Base-by-base conservation (phyloP, 2,113 vertebrate genomes). In the Rana temporaria region DNA sequence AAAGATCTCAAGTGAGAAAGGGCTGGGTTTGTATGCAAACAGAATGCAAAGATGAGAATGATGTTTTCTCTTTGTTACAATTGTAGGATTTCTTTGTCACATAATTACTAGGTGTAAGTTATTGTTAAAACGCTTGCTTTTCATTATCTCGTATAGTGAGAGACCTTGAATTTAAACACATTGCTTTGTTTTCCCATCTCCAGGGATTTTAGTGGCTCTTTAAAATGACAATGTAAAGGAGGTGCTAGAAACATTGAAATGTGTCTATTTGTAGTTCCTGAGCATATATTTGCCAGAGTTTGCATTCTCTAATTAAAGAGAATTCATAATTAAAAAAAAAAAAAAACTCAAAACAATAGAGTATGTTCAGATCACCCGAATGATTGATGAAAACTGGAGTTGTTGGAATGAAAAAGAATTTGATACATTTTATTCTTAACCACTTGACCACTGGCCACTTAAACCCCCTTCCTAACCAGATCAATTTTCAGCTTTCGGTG, bases 91-190 rank as follows among this genome's bases (percentile, higher is more conserved):
- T 64, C 16, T 26, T 30, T 30, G 22, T 22, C 70, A 15, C 11
- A n/a, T 67, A 75, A 75, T 75, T 75, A 82, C 42, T n/a, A 72
- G 38, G 57, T 59, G 48, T 67, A 57, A 16, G 9, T 55, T 74
- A 55, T 70, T 73, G 79, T 64, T 72, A 63, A 53, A 53, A 30
- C 57, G 57, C 52, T 65, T 82, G 4, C 16, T 65, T 74, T 73
- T 53, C 59, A 57, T 65, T 55, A 56, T 59, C 6, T 57, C 9
- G 42, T 59, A 16, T 22, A 66, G 55, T 20, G 8, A 73, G 26
- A 81, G 59, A 55, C 68, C 69, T 81, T 81, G 79, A 60, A 75
- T 67, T 11, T 0, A 22, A 57, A 26, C 15, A 16, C 48, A 24
- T 6, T 15, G 60, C 60, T 66, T 38, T 72, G 62, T 73, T 60